Evolutionary conservation across 2,113 vertebrate genomes (phyloP).

Genomic region (Phylloscopus trochilus): DNA sequence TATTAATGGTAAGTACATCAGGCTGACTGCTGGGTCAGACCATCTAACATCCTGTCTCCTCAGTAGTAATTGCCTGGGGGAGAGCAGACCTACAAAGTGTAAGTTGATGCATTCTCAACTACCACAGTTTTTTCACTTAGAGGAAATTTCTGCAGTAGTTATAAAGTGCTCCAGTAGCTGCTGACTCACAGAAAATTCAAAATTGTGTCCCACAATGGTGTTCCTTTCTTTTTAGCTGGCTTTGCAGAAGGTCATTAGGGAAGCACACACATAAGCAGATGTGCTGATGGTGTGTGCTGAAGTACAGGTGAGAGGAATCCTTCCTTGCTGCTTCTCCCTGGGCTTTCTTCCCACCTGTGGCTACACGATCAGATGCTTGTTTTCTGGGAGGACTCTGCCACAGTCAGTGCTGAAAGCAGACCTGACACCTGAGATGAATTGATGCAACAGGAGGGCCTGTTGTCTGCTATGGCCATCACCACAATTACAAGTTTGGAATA

Average conservation of each 20-base stretch:
- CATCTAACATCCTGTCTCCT: neutral
- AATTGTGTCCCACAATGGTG: neutral
- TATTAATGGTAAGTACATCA: neutral
- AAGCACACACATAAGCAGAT: neutral
- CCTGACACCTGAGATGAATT: neutral
- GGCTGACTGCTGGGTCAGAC: neutral
- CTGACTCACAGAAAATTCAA: neutral
- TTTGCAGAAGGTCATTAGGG: neutral
- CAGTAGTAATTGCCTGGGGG: neutral
- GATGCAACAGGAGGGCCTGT: fast-evolving
- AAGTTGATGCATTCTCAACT: neutral
- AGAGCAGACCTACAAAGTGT: neutral
- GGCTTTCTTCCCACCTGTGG: neutral
- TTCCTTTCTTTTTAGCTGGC: neutral
- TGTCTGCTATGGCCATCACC: fast-evolving
- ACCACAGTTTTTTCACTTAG: neutral
- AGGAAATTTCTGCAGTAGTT: neutral
- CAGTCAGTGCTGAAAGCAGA: neutral
- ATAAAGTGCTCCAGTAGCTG: neutral
- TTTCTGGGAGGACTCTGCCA: neutral
- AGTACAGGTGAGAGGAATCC: neutral
- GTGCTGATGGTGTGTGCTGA: neutral
- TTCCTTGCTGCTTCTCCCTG: neutral
- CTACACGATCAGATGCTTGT: fast-evolving
- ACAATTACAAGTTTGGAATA: neutral